Base-by-base conservation (phyloP, 2,888 invertebrate genomes). In the Creontiades dilutus region DNA sequence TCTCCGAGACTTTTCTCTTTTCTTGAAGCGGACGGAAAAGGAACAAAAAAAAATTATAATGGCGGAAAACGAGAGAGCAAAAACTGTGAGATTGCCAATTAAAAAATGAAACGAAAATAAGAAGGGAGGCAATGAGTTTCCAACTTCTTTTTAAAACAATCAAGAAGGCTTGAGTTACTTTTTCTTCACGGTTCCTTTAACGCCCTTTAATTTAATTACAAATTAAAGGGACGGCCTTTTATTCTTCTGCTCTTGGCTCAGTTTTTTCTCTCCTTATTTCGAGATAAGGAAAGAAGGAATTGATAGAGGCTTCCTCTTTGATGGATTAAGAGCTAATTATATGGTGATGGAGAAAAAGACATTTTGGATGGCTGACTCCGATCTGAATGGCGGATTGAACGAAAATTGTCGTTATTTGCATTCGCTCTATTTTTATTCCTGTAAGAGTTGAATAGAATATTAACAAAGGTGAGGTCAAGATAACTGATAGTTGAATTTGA, bases 101-200 rank as follows among this genome's bases (percentile, higher is more conserved):
- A 90, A 90, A 90, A 90, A 90, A 90, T 90, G 90, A 90, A 90
- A 89, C 90, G 86, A 86, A 86, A 86, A 86, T 86, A 86, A 86
- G 86, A 86, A 68, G 86, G 68, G 86, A 86, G 86, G 76, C 86
- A 86, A 86, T 86, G 86, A 86, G 86, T 86, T 86, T 86, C 68
- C 86, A 86, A 86, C 86, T 86, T 86, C 86, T 76, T 86, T 84
- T 86, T 75, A 86, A 86, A 86, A 86, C 86, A 86, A 86, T 86
- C 86, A 86, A 86, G 86, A 86, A 86, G 76, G 86, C 86, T 61
- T 47, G 86, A 76, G 86, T 76, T 76, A 86, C 86, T 86, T 86
- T 86, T 86, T 76, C 86, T 68, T 86, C 75, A n/a, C 86, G 86
- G 37, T 86, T 86, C 86, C 86, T 86, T 86, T 86, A 86, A 76